These are phyloP conservation scores for Drosophila fulvimacula DNA, from an alignment of 2,888 invertebrate species.

Conservation along the genomic window DNA sequence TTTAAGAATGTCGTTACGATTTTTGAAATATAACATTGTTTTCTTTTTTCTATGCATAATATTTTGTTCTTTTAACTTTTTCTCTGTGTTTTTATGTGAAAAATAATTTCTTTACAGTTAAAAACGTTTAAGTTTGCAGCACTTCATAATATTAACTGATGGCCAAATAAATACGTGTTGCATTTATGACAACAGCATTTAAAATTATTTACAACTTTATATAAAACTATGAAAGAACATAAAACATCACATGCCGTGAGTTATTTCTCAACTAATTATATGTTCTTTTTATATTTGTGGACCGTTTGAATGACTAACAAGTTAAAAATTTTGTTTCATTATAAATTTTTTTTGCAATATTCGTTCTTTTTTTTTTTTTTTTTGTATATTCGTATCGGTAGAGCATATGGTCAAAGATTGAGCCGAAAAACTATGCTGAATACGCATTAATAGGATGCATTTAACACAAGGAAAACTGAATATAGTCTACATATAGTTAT, in stretches of 20 bases:
- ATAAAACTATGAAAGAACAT: slow-evolving; percentile 48
- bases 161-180: slow-evolving; percentile 44
- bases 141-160: slow-evolving; percentile 46
- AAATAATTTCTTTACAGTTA: slow-evolving; percentile 60
- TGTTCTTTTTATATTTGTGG: slow-evolving; percentile 43
- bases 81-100: slow-evolving; percentile 41
- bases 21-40: slow-evolving; percentile 45
- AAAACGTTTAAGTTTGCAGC: slow-evolving; percentile 42
- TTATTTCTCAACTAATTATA: slow-evolving; percentile 40
- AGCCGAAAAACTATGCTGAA: slow-evolving; percentile 39
- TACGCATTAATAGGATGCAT: slow-evolving; percentile 39
- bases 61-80: slow-evolving; percentile 21
- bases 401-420: slow-evolving; percentile 45
- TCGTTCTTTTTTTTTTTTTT: not conserved
- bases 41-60: slow-evolving; percentile 62
- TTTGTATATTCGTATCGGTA: slow-evolving; percentile 6
- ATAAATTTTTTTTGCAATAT: slow-evolving; percentile 35
- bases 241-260: slow-evolving; percentile 33
- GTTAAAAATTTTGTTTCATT: slow-evolving; percentile 28
- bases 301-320: slow-evolving; percentile 59
- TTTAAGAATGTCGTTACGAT: slow-evolving; percentile 58
- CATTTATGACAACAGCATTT: slow-evolving; percentile 45
- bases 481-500: slow-evolving; percentile 54
- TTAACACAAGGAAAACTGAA: slow-evolving; percentile 24
- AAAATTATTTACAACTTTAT: slow-evolving; percentile 58